Conservation (phyloP, 2,797 vertebrate species). For the Spheniscus humboldti region DNA sequence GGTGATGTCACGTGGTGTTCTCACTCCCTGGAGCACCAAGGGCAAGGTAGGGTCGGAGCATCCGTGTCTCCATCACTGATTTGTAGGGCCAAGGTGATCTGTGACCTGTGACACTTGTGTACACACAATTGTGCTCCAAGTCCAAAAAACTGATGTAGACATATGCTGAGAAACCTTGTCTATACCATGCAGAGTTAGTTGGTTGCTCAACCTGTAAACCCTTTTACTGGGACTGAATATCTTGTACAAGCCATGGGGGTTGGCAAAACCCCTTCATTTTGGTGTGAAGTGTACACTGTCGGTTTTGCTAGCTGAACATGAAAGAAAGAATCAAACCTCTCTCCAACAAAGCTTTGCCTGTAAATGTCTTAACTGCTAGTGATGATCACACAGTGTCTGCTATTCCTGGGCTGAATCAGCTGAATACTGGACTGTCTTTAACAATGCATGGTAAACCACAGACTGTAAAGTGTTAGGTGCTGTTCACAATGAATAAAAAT, state of each 20-base stretch:
- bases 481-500: neutral
- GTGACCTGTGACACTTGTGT: neutral
- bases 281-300: neutral
- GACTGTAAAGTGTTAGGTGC: neutral
- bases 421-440: neutral
- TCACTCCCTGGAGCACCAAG: neutral
- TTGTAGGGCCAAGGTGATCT: neutral
- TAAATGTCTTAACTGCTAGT: neutral
- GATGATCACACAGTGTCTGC: neutral
- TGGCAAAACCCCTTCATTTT: neutral
- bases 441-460: neutral
- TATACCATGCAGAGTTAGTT: neutral
- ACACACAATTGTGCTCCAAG: neutral
- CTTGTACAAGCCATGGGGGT: neutral
- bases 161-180: neutral
- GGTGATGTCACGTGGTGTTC: neutral
- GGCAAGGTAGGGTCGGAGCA: neutral
- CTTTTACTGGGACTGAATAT: neutral
- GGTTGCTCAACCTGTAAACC: neutral
- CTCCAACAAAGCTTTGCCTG: neutral
- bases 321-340: neutral
- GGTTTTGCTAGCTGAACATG: neutral
- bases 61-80: neutral
- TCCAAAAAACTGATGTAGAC: rapidly evolving
- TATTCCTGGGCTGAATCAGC: neutral